Evolutionary conservation across 2,888 invertebrate species (phyloP).

Genomic region (Diaperis boleti): DNA sequence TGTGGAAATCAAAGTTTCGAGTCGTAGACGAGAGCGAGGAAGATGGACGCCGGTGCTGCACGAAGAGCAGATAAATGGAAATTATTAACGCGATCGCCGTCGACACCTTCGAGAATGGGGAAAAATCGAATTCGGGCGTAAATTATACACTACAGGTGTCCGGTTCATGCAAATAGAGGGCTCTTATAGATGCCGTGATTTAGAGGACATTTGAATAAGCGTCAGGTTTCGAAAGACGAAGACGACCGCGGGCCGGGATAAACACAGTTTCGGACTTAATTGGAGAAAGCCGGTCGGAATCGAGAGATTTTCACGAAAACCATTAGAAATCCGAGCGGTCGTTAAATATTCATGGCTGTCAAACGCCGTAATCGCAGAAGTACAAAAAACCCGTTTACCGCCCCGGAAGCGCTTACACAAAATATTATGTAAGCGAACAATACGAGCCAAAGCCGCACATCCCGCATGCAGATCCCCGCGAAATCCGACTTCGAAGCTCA

Average conservation of each 20-base stretch:
- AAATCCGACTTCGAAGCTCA: slow-evolving; percentile 37
- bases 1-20: slow-evolving; percentile 3
- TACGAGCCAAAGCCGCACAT: background rate
- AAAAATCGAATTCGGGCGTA: slow-evolving; percentile 2
- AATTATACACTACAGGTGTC: slow-evolving; percentile 12
- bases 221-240: background rate
- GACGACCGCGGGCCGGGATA: too few relatives aligned
- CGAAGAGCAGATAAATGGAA: background rate
- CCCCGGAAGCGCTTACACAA: background rate
- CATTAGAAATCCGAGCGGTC: too few relatives aligned
- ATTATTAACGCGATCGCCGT: background rate
- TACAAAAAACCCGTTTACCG: too few relatives aligned
- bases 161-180: slow-evolving; percentile 5
- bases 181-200: background rate
- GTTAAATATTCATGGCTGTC: too few relatives aligned
- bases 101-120: slow-evolving; percentile 1
- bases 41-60: background rate
- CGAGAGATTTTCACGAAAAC: too few relatives aligned
- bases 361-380: too few relatives aligned
- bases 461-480: slow-evolving; percentile 12
- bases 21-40: background rate
- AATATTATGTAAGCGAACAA: slow-evolving; percentile 27
- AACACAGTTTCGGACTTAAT: too few relatives aligned
- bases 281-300: too few relatives aligned
- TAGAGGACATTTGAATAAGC: background rate